Conservation (phyloP, 2,797 vertebrate species). For the Macrochelys suwanniensis region DNA sequence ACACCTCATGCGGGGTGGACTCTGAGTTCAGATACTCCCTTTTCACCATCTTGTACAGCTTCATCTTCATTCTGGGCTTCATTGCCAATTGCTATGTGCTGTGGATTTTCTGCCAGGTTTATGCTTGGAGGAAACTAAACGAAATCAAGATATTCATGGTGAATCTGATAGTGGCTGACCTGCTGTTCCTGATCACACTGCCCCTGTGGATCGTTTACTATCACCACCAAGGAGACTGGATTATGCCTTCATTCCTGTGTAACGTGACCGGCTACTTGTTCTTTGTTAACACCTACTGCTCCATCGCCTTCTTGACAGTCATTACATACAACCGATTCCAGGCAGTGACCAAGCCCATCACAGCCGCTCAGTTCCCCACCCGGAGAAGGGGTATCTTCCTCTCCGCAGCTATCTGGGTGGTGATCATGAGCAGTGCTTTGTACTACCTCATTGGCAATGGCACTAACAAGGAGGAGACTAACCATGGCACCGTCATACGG, state of each 20-base stretch:
- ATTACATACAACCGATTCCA: slow-evolving; percentile 96
- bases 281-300: slow-evolving; percentile 95
- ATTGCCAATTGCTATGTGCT: slow-evolving; percentile 90
- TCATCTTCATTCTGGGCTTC: slow-evolving; percentile 90
- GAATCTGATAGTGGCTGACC: slow-evolving; percentile 92
- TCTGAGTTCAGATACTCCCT: slow-evolving; percentile 91
- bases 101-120: slow-evolving; percentile 88
- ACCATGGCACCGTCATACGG: slow-evolving; percentile 54
- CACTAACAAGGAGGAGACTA: not conserved
- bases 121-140: slow-evolving; percentile 86
- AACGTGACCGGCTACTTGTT: slow-evolving; percentile 89
- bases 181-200: slow-evolving; percentile 90
- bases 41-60: slow-evolving; percentile 87
- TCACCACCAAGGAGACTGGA: slow-evolving; percentile 85
- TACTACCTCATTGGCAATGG: slow-evolving; percentile 74
- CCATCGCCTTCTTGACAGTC: slow-evolving; percentile 91
- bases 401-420: slow-evolving; percentile 86
- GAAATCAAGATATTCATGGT: slow-evolving; percentile 98
- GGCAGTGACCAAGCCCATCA: slow-evolving; percentile 90
- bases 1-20: slow-evolving; percentile 79
- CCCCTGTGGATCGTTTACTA: slow-evolving; percentile 95
- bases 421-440: slow-evolving; percentile 77
- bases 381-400: slow-evolving; percentile 86
- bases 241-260: slow-evolving; percentile 83
- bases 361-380: slow-evolving; percentile 86